These are phyloP conservation scores for Ethmia dodecea DNA, from an alignment of 2,888 invertebrate genomes.

Conservation along the genomic window DNA sequence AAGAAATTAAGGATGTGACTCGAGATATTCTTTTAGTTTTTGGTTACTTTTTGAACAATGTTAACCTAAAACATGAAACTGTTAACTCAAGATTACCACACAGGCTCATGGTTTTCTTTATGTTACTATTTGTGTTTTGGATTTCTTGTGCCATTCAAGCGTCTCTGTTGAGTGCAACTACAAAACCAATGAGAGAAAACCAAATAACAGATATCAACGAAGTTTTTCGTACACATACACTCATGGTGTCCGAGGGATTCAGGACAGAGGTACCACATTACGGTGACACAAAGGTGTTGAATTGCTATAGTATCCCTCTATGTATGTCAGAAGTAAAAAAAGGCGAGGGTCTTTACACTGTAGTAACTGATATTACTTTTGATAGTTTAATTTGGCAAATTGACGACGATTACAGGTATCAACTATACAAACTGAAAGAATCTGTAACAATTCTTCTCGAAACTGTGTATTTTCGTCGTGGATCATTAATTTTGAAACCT, in stretches of 20 bases:
- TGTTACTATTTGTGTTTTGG: conserved; percentile 30
- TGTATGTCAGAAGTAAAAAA: too few species aligned
- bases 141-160: conserved; percentile 31
- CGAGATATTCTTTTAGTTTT: conserved; percentile 27
- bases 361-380: too few species aligned
- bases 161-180: conserved; percentile 26
- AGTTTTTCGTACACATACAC: conserved; percentile 9
- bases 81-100: too few species aligned
- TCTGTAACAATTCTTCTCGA: conserved; percentile 18
- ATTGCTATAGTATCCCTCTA: too few species aligned
- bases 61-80: conserved; percentile 16
- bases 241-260: too few species aligned
- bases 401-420: too few species aligned
- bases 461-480: conserved; percentile 31
- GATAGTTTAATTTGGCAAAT: too few species aligned
- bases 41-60: conserved; percentile 33
- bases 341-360: too few species aligned
- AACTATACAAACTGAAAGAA: conserved; percentile 23
- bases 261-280: too few species aligned
- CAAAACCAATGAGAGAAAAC: conserved; percentile 25
- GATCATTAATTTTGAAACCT: conserved; percentile 19
- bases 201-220: conserved; percentile 22
- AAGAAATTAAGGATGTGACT: conserved; percentile 20
- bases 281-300: too few species aligned
- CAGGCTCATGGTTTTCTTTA: conserved; percentile 20